Base-by-base conservation (phyloP, 2,888 invertebrate species). In the Drosophila helvetica region DNA sequence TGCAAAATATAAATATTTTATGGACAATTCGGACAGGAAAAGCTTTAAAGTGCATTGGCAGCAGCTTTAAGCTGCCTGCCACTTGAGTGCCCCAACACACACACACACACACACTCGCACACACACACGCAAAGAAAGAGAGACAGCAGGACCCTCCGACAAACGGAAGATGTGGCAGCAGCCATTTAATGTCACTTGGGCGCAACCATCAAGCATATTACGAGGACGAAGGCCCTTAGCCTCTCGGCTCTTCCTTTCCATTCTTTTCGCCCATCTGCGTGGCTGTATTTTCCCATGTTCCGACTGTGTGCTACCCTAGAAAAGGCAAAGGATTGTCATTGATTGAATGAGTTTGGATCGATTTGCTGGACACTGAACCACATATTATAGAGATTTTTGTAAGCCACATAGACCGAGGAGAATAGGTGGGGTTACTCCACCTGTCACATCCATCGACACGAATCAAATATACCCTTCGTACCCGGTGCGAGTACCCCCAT, bases 111-210 rank as follows among this genome's bases (percentile, higher is more conserved):
- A 18, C 6, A 50, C 58, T 15, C 67, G 15, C 43, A 42, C 30
- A 9, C 33, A 17, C 12, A 33, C 10, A 10, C 3, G 30, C 30
- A 10, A 10, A 19, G 19, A 30, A 30, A 22, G 47, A 73, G 70
- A 33, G 30, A 25, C 54, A 33, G 25, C 25, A 22, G 45, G 30
- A 10, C 1, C 38, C 6, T 7, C 2, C 38, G 7, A 43, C 45
- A 38, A 74, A 22, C 43, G 52, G 27, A 65, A 59, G 59, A 74
- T 83, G 83, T 79, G 78, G 86, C 61, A 73, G 86, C 61, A 72
- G 79, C 82, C 82, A 87, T 85, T 85, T 89, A 89, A 87, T 87
- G 84, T 87, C 84, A 83, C 82, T 85, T 83, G 86, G 79, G 85
- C 87, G 79, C 81, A 88, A 61, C 81, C 86, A 88, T 89, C 87